Conservation (phyloP, 2,888 invertebrate species). For the Agonopterix heracliana region DNA sequence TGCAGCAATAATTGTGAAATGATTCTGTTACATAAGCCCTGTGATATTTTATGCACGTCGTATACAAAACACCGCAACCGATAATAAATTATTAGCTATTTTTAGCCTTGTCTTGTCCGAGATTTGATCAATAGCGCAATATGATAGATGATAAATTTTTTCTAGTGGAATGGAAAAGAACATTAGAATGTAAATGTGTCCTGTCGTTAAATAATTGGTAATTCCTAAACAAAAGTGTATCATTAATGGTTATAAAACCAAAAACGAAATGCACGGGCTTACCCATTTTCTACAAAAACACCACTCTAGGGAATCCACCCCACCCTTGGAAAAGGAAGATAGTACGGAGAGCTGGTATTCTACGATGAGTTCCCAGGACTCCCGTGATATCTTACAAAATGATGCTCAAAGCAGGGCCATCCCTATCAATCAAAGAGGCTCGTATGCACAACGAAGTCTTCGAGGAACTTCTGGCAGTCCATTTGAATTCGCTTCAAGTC, state of each 20-base stretch:
- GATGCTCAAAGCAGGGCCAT: conserved; percentile 37
- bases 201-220: too few species aligned
- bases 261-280: conserved; percentile 63
- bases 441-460: conserved; percentile 40
- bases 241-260: not conserved
- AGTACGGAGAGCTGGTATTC: conserved; percentile 69
- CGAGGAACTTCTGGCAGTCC: conserved; percentile 44
- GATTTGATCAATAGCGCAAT: not conserved
- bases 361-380: conserved; percentile 38
- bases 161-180: not conserved
- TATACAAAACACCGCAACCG: too few species aligned
- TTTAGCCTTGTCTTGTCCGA: not conserved
- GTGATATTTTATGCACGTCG: too few species aligned
- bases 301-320: conserved; percentile 45
- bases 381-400: conserved; percentile 27
- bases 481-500: conserved; percentile 56
- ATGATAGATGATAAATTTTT: not conserved
- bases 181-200: not conserved
- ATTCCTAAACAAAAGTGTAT: too few species aligned
- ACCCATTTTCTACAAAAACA: conserved; percentile 60
- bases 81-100: too few species aligned
- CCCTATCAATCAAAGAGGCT: conserved; percentile 45
- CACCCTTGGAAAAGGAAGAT: conserved; percentile 52
- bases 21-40: too few species aligned
- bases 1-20: too few species aligned